A percentile compares a stretch with the other conserved stretches of the same genome.
Evolutionary conservation across 1,140 invertebrate species (phyloP).

Genomic region (Berghia stephanieae): DNA sequence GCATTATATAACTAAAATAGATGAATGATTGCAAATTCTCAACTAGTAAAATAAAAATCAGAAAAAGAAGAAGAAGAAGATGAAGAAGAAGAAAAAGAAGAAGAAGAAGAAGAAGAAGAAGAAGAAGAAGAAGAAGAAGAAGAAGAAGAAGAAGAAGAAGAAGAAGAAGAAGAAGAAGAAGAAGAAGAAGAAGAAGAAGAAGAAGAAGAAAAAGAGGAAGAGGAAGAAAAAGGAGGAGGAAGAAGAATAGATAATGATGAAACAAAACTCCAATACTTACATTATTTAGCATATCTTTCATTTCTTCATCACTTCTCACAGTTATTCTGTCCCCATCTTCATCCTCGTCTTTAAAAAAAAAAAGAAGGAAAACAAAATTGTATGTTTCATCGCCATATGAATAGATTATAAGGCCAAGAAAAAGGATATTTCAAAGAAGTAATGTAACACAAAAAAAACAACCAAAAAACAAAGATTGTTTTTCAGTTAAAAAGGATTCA

Average conservation of each 20-base stretch:
- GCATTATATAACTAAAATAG: too few species aligned
- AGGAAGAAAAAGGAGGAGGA: not conserved
- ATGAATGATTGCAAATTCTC: too few species aligned
- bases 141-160: too few species aligned
- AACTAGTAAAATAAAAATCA: too few species aligned
- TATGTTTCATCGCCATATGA: too few species aligned
- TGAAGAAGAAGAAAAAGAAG: too few species aligned
- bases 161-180: conserved; percentile 11
- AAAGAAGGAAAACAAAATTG: not conserved
- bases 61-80: too few species aligned
- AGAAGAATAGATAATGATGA: not conserved
- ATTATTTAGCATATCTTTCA: conserved; percentile 60
- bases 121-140: too few species aligned
- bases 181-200: conserved; percentile 17
- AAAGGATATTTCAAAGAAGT: not conserved
- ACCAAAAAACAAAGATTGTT: not conserved
- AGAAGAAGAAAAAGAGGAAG: conserved; percentile 20
- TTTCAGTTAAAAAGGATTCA: too few species aligned
- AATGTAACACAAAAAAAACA: not conserved
- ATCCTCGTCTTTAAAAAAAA: conserved; percentile 72
- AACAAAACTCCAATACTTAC: too few species aligned
- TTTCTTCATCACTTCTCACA: conserved; percentile 64
- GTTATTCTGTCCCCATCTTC: conserved; percentile 65
- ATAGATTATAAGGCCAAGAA: too few species aligned
- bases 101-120: too few species aligned